Evolutionary conservation across 2,888 invertebrate species (phyloP).

Genomic region (Lepidochrysops patricia): DNA sequence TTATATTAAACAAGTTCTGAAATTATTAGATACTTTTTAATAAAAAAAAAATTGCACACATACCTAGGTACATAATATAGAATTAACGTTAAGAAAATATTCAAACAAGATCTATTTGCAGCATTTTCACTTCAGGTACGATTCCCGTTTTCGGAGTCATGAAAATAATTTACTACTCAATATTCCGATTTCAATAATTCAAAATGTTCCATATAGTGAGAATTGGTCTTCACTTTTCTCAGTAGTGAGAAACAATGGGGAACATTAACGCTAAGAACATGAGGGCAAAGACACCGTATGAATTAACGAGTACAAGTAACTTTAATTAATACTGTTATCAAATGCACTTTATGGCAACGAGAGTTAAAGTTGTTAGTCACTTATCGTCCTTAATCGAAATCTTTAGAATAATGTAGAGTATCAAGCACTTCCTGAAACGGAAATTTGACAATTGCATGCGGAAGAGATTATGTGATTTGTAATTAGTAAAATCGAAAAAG

Average conservation of each 20-base stretch:
- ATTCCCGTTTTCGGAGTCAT: too few species aligned
- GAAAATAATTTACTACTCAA: too few species aligned
- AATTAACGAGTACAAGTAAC: conserved; percentile 66
- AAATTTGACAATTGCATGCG: neutral
- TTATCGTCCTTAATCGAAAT: neutral
- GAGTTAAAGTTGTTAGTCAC: too few species aligned
- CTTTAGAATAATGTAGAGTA: neutral
- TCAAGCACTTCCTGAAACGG: neutral
- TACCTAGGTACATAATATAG: too few species aligned
- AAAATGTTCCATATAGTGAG: neutral
- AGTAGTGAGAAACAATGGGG: conserved; percentile 37
- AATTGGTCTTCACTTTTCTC: conserved; percentile 11
- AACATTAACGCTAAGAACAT: conserved; percentile 21
- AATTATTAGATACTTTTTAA: too few species aligned
- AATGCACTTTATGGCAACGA: conserved; percentile 24
- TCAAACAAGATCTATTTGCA: too few species aligned
- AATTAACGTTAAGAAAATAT: too few species aligned
- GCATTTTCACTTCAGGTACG: too few species aligned
- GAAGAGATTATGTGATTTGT: too few species aligned
- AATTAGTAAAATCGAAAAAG: too few species aligned
- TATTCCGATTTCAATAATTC: neutral
- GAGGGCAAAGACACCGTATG: conserved; percentile 61
- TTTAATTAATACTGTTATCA: conserved; percentile 65
- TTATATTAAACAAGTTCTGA: too few species aligned
- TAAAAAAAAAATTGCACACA: too few species aligned